Conservation (phyloP, 2,113 vertebrate genomes). For the Sapajus apella region DNA sequence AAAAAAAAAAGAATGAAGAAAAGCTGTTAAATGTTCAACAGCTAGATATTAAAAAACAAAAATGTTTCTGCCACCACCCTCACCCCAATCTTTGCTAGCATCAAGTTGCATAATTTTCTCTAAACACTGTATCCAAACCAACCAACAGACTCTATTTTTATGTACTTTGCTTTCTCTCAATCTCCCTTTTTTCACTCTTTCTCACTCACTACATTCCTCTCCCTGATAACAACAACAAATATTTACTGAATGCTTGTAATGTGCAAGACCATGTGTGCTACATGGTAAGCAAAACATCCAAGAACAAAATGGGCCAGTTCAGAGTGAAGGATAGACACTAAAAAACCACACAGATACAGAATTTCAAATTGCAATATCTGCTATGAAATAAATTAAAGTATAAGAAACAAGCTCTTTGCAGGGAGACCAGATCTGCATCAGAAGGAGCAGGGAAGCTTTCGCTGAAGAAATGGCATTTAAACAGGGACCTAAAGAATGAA, state of each 20-base stretch:
- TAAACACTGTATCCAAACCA: background rate
- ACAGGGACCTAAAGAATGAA: background rate
- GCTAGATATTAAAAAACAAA: background rate
- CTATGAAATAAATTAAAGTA: background rate
- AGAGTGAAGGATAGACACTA: background rate
- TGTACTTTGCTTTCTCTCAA: slow-evolving; percentile 64
- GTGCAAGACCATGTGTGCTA: background rate
- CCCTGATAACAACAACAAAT: slow-evolving; percentile 39
- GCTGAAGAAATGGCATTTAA: slow-evolving; percentile 31
- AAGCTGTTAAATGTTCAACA: background rate
- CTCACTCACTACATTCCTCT: slow-evolving; percentile 53
- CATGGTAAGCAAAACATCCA: background rate
- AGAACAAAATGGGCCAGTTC: slow-evolving; percentile 32
- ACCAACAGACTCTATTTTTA: slow-evolving; percentile 63
- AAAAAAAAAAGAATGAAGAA: slow-evolving; percentile 36
- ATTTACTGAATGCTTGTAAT: slow-evolving; percentile 59
- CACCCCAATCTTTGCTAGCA: background rate
- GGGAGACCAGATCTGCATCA: background rate
- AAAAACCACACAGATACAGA: slow-evolving; percentile 11
- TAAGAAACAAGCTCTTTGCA: background rate
- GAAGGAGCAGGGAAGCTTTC: background rate
- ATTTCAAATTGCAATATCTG: slow-evolving; percentile 14
- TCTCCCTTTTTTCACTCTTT: background rate
- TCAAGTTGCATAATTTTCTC: slow-evolving; percentile 14
- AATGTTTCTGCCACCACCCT: background rate